A percentile compares a stretch with the other conserved stretches of the same genome.
Conservation (phyloP, 2,113 vertebrate species). For the Okapia johnstoni region DNA sequence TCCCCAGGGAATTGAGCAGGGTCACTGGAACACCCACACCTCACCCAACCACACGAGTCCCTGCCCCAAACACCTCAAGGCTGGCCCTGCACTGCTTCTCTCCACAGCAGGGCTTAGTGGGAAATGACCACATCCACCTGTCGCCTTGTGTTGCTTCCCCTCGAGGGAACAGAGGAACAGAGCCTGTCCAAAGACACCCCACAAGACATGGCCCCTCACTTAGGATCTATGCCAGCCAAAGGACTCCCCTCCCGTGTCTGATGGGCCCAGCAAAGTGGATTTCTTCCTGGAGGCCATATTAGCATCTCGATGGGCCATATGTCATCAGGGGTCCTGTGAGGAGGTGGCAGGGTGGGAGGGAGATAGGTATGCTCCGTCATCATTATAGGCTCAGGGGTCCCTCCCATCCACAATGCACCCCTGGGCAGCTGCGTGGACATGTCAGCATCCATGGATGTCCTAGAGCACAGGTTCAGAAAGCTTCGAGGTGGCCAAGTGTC, state of each 20-base stretch:
- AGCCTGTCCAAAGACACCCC: neutral
- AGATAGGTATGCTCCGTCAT: neutral
- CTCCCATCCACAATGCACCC: rapidly evolving
- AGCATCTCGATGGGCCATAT: neutral
- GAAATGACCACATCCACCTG: neutral
- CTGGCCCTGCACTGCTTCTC: neutral
- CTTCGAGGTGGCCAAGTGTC: neutral
- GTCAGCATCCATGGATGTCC: neutral
- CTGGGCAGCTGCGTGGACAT: rapidly evolving
- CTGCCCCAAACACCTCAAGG: neutral
- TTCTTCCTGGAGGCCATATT: neutral
- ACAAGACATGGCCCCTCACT: neutral
- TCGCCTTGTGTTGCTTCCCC: neutral
- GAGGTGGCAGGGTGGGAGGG: neutral
- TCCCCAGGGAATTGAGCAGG: neutral
- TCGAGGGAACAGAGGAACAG: neutral
- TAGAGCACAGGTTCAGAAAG: neutral
- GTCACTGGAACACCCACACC: neutral
- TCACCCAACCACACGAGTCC: rapidly evolving
- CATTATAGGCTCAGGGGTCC: neutral
- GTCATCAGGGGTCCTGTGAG: neutral
- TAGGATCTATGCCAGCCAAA: neutral
- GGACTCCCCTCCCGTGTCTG: neutral
- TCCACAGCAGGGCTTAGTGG: neutral
- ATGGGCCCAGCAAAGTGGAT: neutral